phyloP scores from a whole-genome alignment of 2,113 vertebrate genomes.

The Clarias gariepinus region DNA sequence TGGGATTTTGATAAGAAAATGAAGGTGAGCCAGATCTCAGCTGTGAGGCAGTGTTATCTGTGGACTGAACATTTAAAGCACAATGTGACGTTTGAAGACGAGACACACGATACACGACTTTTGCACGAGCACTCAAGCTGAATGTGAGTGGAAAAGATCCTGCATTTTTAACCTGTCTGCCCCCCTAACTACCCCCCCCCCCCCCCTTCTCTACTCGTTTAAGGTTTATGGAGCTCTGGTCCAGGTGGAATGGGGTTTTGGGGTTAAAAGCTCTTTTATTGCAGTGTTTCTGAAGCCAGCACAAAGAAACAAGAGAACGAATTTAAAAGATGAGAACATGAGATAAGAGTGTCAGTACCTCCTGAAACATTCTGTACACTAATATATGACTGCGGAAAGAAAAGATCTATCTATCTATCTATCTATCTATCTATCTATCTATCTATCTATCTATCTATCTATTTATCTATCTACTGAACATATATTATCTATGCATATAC shows the following conservation, averaged over 20 bases:
- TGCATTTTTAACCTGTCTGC: conserved; percentile 49
- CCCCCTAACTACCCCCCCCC: conserved; percentile 6
- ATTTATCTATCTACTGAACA: background rate
- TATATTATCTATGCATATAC: background rate
- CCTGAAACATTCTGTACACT: conserved; percentile 65
- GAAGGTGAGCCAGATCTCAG: background rate
- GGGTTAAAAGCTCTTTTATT: conserved; percentile 71
- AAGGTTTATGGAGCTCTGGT: conserved; percentile 53
- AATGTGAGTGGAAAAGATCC: conserved; percentile 51
- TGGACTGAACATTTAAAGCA: conserved; percentile 34
- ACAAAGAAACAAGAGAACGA: conserved; percentile 61
- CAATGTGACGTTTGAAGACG: conserved; percentile 46
- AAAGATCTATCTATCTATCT: background rate
- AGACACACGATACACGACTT: conserved; percentile 42
- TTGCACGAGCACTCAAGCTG: conserved; percentile 45
- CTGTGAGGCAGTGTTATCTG: conserved; percentile 20
- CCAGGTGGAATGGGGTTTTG: conserved; percentile 64
- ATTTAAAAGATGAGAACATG: conserved; percentile 64
- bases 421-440: conserved; percentile 25
- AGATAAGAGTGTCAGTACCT: conserved; percentile 62
- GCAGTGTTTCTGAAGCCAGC: conserved; percentile 63
- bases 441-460: conserved; percentile 13
- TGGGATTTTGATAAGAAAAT: background rate
- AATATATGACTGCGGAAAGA: conserved; percentile 42
- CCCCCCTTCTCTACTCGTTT: conserved; percentile 28